Evolutionary conservation across 2,888 invertebrate genomes (phyloP), one percentile per base, ranked within the genome.

Genomic region (Trichogramma evanescens): DNA sequence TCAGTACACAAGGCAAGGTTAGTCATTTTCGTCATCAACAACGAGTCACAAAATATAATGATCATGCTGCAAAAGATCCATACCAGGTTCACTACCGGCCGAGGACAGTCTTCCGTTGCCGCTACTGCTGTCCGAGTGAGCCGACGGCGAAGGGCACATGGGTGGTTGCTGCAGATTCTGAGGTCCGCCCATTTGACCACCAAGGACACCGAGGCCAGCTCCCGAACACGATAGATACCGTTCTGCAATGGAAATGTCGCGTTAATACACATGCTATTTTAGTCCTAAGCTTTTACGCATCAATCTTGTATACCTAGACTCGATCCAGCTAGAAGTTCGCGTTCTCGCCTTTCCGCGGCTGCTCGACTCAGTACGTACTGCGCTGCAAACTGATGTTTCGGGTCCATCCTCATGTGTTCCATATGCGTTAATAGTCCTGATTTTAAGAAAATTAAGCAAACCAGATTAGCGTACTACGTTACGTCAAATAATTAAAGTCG

Each of bases 341-440:
- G 81, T 73, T 94, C 93, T 66, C 94, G 83, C 68, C 93, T 84
- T 74, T 94, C 94, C 10, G 94, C 94, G 6, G 94, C 94, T 6
- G 94, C 95, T 69, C 93, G 82, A 59, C 91, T 91, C 44, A 95
- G 81, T 50, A 95, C 93, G 80, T 94, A 95, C 75, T 95, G 95
- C 41, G 95, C 94, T 48, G 94, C 94, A 74, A 95, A 95, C 78
- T 94, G 94, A 81, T 95, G 94, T 78, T 95, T 95, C 0, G 94
- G 93, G 78, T 95, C 94, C 93, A 94, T 94, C 72, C 94, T 85
- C 94, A 95, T 94, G 77, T 94, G 93, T 73, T 95, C 94, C 94
- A 95, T 94, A 77, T 95, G 95, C 62, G 91, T 91, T 61, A 95
- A 83, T 42, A 95, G 84, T 73, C 94, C 95, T 95, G 57, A 50